Conservation (phyloP, 2,797 vertebrate genomes). For the Halcyon smyrnensis region DNA sequence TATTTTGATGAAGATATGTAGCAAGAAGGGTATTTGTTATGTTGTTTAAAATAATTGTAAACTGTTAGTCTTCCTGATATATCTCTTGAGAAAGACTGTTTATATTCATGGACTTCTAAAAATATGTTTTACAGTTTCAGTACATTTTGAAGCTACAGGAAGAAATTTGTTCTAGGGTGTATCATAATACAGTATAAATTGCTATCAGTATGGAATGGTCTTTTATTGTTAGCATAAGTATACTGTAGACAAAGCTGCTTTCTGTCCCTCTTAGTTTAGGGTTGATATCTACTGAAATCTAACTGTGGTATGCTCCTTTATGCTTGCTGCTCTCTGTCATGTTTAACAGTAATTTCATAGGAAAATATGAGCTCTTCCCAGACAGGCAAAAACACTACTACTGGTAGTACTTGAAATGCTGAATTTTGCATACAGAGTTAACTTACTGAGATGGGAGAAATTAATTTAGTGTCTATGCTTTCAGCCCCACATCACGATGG, state of each 20-base stretch:
- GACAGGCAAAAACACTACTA: background rate
- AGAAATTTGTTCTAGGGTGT: background rate
- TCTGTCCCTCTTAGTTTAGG: background rate
- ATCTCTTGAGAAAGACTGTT: background rate
- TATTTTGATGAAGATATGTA: background rate
- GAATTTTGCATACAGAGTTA: background rate
- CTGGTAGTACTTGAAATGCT: background rate
- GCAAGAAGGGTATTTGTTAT: background rate
- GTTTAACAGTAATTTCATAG: background rate
- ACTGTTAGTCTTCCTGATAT: background rate
- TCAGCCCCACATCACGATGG: background rate
- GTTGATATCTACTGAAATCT: background rate
- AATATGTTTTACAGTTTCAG: background rate
- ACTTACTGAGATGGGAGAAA: background rate
- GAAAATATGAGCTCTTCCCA: background rate
- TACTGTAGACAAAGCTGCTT: background rate
- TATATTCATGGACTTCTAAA: background rate
- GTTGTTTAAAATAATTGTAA: background rate
- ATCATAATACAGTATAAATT: background rate
- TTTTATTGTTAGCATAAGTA: background rate
- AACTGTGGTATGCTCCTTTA: background rate
- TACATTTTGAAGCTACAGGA: background rate
- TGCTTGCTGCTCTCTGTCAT: background rate
- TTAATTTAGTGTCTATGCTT: background rate
- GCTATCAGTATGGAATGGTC: background rate